Base-by-base conservation (phyloP, 2,113 vertebrate species). In the Cynocephalus volans region DNA sequence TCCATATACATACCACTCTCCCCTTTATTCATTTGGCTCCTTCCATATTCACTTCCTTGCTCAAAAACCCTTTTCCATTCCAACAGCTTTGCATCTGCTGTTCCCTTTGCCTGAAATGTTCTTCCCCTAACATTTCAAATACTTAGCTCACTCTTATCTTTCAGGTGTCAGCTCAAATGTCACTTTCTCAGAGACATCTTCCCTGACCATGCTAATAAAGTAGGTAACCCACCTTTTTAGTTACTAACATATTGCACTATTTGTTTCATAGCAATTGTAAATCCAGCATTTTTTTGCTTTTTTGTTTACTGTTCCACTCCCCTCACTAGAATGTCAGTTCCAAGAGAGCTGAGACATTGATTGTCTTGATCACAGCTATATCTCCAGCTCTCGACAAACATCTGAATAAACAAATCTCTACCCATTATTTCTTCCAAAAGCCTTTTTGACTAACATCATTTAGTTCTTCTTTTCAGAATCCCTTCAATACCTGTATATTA, bases 381-480 rank as follows among this genome's bases (percentile, higher is more conserved):
- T 62, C 36, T 24, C 70, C 62, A 86, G 54, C 15, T 82, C 60
- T 89, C 70, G 33, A 77, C 62, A 75, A 23, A 93, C 36, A 12
- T 60, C 60, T 17, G 33, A 54, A 81, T 31, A 18, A 89, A 90
- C 3, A 83, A 81, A 58, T 76, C 41, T 80, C 79, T 79, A 85
- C 4, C 12, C 8, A n/a, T 82, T 64, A 70, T 50, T 70, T 96
- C 54, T 82, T 93, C 69, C 87, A 79, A 86, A 77, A 93, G 75
- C 1, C 52, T 81, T 87, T 60, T 81, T 89, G 58, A 89, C 80
- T 73, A 95, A 85, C 18, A 70, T 26, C 36, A 91, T 75, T 72
- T 79, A 85, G 36, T 56, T 95, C 50, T 84, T 79, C 50, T 72
- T 89, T 92, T 87, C 62, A 73, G 81, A 92, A 77, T 90, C 62